These are phyloP conservation scores for Propithecus deckenii DNA, from an alignment of 2,797 vertebrate genomes.

Conservation along the genomic window DNA sequence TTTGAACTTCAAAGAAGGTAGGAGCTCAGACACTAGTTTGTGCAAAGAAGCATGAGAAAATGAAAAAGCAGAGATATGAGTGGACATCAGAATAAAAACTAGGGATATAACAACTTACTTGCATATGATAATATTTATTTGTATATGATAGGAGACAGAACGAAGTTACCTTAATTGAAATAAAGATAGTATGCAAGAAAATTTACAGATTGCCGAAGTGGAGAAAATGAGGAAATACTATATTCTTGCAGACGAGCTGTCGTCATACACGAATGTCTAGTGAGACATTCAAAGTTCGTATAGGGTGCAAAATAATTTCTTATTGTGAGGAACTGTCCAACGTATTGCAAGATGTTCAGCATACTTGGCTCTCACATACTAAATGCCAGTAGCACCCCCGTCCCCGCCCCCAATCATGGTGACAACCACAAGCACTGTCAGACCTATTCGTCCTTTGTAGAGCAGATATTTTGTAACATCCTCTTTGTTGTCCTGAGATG, in stretches of 20 bases:
- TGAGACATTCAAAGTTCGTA: constrained; percentile 44
- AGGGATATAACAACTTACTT: neutral
- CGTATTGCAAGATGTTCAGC: neutral
- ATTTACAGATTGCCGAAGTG: constrained; percentile 5
- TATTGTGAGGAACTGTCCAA: neutral
- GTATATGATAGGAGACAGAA: neutral
- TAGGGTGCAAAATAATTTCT: constrained; percentile 46
- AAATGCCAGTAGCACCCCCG: neutral
- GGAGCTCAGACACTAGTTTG: neutral
- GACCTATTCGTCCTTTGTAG: neutral
- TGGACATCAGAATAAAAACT: neutral
- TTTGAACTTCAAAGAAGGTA: constrained; percentile 25
- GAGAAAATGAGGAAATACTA: neutral
- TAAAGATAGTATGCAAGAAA: constrained; percentile 25
- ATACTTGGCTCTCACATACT: constrained; percentile 11
- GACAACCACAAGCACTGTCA: neutral
- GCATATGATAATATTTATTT: neutral
- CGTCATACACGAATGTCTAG: constrained; percentile 40
- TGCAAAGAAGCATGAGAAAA: neutral
- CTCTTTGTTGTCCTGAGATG: constrained; percentile 23
- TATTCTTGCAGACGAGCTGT: constrained; percentile 58
- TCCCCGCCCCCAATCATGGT: neutral
- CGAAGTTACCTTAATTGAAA: constrained; percentile 47
- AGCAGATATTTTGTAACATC: neutral
- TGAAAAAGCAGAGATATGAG: neutral